Evolutionary conservation across 2,113 vertebrate genomes (phyloP).

Genomic region (Corapipo altera): DNA sequence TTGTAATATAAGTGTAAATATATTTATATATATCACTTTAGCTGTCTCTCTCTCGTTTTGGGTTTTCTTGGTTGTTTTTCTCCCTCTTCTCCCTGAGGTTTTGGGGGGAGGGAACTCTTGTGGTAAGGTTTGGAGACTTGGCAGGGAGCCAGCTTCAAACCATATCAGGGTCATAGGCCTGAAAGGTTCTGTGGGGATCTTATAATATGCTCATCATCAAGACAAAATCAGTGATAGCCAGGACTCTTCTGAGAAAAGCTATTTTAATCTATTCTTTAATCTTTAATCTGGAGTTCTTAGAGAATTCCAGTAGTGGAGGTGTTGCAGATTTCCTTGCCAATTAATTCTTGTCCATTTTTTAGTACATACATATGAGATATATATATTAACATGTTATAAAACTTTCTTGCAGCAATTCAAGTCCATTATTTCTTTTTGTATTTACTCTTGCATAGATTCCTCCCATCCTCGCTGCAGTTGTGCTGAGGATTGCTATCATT

Average conservation of each 20-base stretch:
- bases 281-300: neutral
- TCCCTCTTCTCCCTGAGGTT: too few species aligned
- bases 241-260: neutral
- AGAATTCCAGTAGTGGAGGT: neutral
- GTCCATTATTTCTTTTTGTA: neutral
- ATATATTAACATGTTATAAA: neutral
- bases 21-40: too few species aligned
- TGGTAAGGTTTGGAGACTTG: too few species aligned
- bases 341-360: neutral
- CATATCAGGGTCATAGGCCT: neutral
- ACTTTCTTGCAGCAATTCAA: neutral
- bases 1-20: too few species aligned
- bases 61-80: too few species aligned
- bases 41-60: too few species aligned
- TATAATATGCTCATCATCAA: neutral
- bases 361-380: neutral
- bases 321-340: neutral
- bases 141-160: too few species aligned
- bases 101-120: too few species aligned
- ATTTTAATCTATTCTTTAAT: neutral
- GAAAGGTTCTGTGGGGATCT: neutral
- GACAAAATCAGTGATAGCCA: neutral
- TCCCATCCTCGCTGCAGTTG: neutral
- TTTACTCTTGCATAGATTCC: neutral
- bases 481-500: neutral